Base-by-base conservation (phyloP, 2,888 invertebrate species). In the Sphaerophoria taeniata region DNA sequence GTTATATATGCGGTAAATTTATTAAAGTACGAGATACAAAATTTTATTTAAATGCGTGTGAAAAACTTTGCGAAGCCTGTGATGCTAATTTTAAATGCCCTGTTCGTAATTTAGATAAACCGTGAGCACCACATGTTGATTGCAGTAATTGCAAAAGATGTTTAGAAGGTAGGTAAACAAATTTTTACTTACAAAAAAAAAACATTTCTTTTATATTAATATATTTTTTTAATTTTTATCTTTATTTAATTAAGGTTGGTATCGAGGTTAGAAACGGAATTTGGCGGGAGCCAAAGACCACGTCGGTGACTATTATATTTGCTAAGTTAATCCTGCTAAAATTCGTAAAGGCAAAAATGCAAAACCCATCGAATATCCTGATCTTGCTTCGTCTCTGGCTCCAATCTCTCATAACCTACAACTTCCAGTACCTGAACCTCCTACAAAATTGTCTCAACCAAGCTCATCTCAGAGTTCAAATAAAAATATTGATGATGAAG, bases 11-110 rank as follows among this genome's bases (percentile, higher is more conserved):
- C 14, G 47, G 4, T n/a, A n/a, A 47, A 47, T 47, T 47, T 47
- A 47, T 47, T 47, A 47, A 47, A 47, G 12, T 47, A n/a, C 12
- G 47, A 47, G 47, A 47, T 14, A 47, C 14, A 47, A 47, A 47
- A n/a, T 3, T 14, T 47, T 0, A 47, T 14, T 3, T 47, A n/a
- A 47, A 14, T 47, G 14, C 12, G 4, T 14, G 14, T 14, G 47
- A 12, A 5, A 47, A 47, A 47, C 47, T 47, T 45, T 45, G 45
- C 12, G 45, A 45, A 45, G 6, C 0, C 9, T 45, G 12, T 45
- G 0, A 45, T 12, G 12, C 9, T 12, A 12, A 45, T 45, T 45
- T 45, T 45, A 45, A 45, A 12, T 45, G 9, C 12, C 45, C 45
- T 2, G 12, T 45, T 12, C 9, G n/a, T 11, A 45, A 45, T 45